Percentiles rank a stretch among this genome's conserved stretches.
Conservation (phyloP, 2,797 vertebrate genomes). For the Halcyon badia region DNA sequence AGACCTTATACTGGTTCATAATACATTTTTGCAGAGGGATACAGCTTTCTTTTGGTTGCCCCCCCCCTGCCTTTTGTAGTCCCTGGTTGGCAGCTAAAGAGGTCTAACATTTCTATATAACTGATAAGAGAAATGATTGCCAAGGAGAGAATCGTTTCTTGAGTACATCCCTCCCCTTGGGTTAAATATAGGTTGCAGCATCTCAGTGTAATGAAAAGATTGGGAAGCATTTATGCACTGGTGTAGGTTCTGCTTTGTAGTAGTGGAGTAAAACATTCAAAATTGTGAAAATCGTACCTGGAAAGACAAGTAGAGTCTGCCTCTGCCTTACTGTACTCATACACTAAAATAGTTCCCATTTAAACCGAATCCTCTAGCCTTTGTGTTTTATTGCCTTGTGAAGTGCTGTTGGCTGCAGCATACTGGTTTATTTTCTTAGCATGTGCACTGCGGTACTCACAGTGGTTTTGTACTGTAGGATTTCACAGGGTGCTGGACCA, state of each 20-base stretch:
- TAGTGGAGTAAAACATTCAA: slow-evolving; percentile 30
- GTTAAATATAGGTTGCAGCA: slow-evolving; percentile 57
- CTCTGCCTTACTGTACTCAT: background rate
- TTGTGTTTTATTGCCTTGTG: slow-evolving; percentile 25
- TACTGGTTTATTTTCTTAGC: slow-evolving; percentile 9
- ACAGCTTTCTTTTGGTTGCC: background rate
- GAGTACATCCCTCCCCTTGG: slow-evolving; percentile 48
- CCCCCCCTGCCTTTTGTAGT: background rate
- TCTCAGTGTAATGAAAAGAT: slow-evolving; percentile 43
- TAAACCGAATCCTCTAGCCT: background rate
- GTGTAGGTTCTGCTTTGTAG: slow-evolving; percentile 46
- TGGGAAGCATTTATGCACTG: background rate
- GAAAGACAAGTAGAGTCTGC: slow-evolving; percentile 26
- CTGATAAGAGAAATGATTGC: slow-evolving; percentile 38
- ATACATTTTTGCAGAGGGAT: background rate
- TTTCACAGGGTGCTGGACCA: background rate
- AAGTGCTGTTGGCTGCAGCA: slow-evolving; percentile 8
- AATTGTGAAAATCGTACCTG: slow-evolving; percentile 33
- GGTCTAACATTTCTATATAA: slow-evolving; percentile 20
- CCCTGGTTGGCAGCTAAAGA: slow-evolving; percentile 10
- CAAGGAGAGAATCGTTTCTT: slow-evolving; percentile 57
- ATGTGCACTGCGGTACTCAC: background rate
- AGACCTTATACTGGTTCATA: background rate
- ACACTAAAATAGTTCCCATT: background rate
- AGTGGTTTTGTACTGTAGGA: background rate